Base-by-base conservation (phyloP, 2,888 invertebrate genomes). In the Cheilosia vulpina region DNA sequence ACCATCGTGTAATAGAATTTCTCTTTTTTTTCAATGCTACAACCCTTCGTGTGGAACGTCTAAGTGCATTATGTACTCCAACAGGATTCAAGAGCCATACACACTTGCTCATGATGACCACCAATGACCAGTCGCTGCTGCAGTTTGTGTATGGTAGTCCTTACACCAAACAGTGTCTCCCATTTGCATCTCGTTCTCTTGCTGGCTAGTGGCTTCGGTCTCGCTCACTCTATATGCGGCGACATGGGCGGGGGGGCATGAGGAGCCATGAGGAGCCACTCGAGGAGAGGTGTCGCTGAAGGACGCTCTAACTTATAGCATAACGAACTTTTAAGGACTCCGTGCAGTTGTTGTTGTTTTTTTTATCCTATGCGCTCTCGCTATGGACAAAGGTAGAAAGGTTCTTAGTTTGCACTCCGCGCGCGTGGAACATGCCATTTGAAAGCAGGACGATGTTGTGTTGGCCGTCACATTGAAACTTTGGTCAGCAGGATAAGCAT, bases 241-340 rank as follows among this genome's bases (percentile, higher is more conserved):
- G 31, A 31, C 31, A 31, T 31, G 9, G 9, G 1, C 7, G 34
- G 34, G 38, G 38, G 13, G 13, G 13, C 38, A 13, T 38, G 38
- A 38, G 38, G 38, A 13, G 38, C 38, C 38, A 45, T 72, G 72
- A 76, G 76, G 68, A 80, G 76, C 71, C 87, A 79, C 87, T 87
- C 82, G 87, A 87, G 80, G 81, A 78, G 83, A 87, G 87, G 87
- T 87, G 87, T 87, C 83, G 83, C 71, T 87, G 83, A 87, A 87
- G 87, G 80, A 80, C 83, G 87, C 87, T 87, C 87, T 87, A 87
- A 83, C 85, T 85, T 83, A 84, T 83, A 84, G 87, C 87, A 83
- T 81, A 84, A 87, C 87, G 87, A 87, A 87, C 87, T 87, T 87
- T 81, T 78, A 72, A 87, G 80, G 77, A 75, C 78, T 83, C 78